Percentiles rank a stretch among this genome's conserved stretches.
Conservation (phyloP, 2,888 invertebrate genomes). For the Heptascelio sp. region DNA sequence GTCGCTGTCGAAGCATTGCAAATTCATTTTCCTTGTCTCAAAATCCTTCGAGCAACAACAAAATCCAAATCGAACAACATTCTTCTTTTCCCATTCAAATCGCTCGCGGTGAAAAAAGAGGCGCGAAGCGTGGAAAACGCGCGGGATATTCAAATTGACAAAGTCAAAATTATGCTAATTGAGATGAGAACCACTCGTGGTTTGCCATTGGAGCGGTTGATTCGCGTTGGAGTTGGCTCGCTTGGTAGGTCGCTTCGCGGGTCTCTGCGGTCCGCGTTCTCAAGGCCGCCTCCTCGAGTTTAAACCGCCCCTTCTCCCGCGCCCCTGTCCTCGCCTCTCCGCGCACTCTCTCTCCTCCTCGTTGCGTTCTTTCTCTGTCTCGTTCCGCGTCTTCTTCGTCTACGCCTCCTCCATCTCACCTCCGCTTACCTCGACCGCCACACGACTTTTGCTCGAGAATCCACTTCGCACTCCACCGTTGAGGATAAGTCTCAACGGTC, state of each 20-base stretch:
- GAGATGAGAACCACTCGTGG: slow-evolving; percentile 82
- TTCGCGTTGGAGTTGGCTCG: slow-evolving; percentile 82
- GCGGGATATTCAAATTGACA: slow-evolving; percentile 9
- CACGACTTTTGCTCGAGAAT: slow-evolving; percentile 68
- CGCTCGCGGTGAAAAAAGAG: too few species aligned
- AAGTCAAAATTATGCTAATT: slow-evolving; percentile 52
- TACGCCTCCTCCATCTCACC: slow-evolving; percentile 66
- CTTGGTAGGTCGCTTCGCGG: slow-evolving; percentile 75
- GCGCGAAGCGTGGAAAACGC: too few species aligned
- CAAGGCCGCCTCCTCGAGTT: slow-evolving; percentile 84
- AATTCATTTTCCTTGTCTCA: too few species aligned
- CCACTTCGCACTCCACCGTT: too few species aligned
- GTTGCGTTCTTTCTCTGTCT: slow-evolving; percentile 37
- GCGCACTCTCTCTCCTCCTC: slow-evolving; percentile 16
- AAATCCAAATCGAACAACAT: too few species aligned
- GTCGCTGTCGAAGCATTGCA: too few species aligned
- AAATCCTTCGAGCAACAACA: too few species aligned
- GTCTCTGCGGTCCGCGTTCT: slow-evolving; percentile 81
- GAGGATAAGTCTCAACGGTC: too few species aligned
- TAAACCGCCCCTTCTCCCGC: slow-evolving; percentile 72
- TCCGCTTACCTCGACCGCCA: slow-evolving; percentile 65
- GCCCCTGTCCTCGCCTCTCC: slow-evolving; percentile 50
- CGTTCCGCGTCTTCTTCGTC: slow-evolving; percentile 66
- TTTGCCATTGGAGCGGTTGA: slow-evolving; percentile 82
- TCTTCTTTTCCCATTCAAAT: too few species aligned